These are phyloP conservation scores for Dicyrtoma fusca DNA, from an alignment of 2,888 invertebrate genomes.

Conservation along the genomic window DNA sequence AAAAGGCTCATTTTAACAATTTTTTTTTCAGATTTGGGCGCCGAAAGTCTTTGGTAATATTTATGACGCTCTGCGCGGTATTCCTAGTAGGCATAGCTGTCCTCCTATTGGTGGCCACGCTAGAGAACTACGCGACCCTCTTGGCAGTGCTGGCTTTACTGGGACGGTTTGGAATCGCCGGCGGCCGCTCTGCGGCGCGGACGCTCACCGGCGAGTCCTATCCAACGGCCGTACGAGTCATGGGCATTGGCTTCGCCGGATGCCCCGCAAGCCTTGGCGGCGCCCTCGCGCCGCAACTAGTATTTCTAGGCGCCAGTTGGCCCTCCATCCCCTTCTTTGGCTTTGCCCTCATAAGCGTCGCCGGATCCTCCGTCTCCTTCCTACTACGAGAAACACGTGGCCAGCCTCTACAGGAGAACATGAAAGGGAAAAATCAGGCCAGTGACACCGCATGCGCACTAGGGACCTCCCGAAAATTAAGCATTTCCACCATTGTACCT, in stretches of 20 bases:
- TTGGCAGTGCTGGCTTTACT: background rate
- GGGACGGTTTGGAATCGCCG: constrained; percentile 20
- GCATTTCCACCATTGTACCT: background rate
- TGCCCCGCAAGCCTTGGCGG: constrained; percentile 20
- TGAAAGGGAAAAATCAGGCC: background rate
- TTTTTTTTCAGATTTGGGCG: constrained; percentile 41
- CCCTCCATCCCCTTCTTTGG: constrained; percentile 18
- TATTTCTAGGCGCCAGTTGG: constrained; percentile 5
- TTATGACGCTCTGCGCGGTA: constrained; percentile 38
- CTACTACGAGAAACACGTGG: constrained; percentile 12
- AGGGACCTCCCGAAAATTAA: background rate
- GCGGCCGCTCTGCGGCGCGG: constrained; percentile 8
- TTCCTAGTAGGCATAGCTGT: constrained; percentile 40
- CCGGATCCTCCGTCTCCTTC: background rate
- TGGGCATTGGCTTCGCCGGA: constrained; percentile 24
- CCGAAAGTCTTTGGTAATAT: constrained; percentile 42
- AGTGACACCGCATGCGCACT: background rate
- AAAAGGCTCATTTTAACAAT: too few relatives aligned
- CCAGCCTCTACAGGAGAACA: constrained; percentile 10
- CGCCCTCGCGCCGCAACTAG: constrained; percentile 12
- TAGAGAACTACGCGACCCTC: background rate
- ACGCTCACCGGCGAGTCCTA: constrained; percentile 32
- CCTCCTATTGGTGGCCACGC: constrained; percentile 21
- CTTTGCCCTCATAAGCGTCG: constrained; percentile 11
- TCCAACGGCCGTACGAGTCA: constrained; percentile 27